Evolutionary conservation across 2,113 vertebrate genomes (phyloP), one percentile per base, ranked within the genome.

Genomic region (Eclectus roratus): DNA sequence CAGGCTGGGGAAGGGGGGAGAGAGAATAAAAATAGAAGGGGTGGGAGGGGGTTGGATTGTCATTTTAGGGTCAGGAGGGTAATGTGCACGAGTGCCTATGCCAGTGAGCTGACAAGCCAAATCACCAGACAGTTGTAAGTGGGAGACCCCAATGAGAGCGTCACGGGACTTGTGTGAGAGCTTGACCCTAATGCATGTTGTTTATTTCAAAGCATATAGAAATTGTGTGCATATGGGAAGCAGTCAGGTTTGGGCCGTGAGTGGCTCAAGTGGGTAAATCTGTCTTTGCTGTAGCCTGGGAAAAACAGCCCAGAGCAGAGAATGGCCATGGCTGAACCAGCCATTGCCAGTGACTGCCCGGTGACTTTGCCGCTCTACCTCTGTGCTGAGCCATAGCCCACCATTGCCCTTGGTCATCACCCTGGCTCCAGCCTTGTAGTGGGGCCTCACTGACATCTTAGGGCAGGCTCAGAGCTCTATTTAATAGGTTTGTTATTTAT

Each of bases 51-150:
- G 19, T 9, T 1, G 9, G 53, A 33, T 89, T 93, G 88, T 94
- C 80, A 46, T 72, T 65, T 63, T 50, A 84, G 86, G 96, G 94
- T 94, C 77, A 58, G 78, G 83, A 96, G 96, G 85, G 86, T 96
- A 91, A 95, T 74, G 78, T 64, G 65, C 63, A 50, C 35, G 37
- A 96, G 72, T 65, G 85, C 88, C 80, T 88, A 58, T 80, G 95
- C 97, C 97, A 97, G 80, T 63, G 91, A 95, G 91, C 94, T 96
- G 97, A 97, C 97, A 96, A 93, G 56, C 66, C 85, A 82, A 82
- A 92, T 96, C 87, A 86, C 80, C 28, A 80, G 89, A 74, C 85
- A 87, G 80, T 93, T 94, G 39, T 71, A 80, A 94, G 91, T 87
- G 96, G 92, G 90, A 95, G 89, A 96, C 56, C 53, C 89, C 80